These are phyloP conservation scores for Philereme transversata DNA, from an alignment of 2,888 invertebrate genomes.

Conservation along the genomic window DNA sequence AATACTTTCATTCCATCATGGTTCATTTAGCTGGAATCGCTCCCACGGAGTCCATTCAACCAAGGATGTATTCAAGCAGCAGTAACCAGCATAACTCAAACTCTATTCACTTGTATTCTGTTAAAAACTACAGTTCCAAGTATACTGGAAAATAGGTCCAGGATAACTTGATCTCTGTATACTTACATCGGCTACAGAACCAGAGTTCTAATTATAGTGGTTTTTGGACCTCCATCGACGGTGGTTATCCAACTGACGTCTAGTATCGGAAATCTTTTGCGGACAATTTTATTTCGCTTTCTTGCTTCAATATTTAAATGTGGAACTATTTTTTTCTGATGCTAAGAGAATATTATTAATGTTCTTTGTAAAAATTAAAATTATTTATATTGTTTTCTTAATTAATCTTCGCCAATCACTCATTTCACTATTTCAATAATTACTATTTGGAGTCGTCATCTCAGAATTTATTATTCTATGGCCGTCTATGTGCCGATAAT, in stretches of 20 bases:
- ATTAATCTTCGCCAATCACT: no score
- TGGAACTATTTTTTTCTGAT: no score
- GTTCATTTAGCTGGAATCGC: constrained; percentile 48
- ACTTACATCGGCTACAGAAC: not conserved
- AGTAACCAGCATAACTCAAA: constrained; percentile 34
- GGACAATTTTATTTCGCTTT: constrained; percentile 22
- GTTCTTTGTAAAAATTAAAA: no score
- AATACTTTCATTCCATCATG: constrained; percentile 40
- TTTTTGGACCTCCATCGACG: constrained; percentile 21
- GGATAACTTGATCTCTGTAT: constrained; percentile 26
- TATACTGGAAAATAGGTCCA: constrained; percentile 29
- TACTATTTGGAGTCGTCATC: no score
- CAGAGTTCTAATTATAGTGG: constrained; percentile 21
- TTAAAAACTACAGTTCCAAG: constrained; percentile 3
- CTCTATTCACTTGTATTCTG: constrained; percentile 1
- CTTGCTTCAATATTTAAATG: constrained; percentile 12
- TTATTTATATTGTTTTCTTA: no score
- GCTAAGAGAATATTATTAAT: no score
- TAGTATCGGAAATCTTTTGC: constrained; percentile 29
- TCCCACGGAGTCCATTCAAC: constrained; percentile 51
- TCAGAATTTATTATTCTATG: no score
- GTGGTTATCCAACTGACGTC: constrained; percentile 26
- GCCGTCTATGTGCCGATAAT: no score
- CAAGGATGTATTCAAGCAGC: constrained; percentile 50
- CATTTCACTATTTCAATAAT: no score